These are phyloP conservation scores for Heliconius erato DNA, from an alignment of 2,888 invertebrate genomes.

Conservation along the genomic window DNA sequence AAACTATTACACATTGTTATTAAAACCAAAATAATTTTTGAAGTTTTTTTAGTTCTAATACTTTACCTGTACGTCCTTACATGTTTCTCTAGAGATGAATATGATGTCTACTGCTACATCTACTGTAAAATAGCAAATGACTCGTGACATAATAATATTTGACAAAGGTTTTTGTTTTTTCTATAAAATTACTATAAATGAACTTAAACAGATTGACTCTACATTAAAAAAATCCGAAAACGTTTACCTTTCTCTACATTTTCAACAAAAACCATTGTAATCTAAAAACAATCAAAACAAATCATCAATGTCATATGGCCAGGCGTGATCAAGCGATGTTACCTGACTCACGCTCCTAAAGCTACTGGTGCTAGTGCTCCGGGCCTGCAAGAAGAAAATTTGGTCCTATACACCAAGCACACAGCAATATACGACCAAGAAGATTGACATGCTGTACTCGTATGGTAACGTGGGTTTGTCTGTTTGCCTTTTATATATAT, in stretches of 20 bases:
- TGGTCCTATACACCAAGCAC: conserved; percentile 85
- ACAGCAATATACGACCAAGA: conserved; percentile 77
- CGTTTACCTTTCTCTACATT: conserved; percentile 30
- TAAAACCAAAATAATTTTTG: neutral
- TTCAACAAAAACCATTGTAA: conserved; percentile 70
- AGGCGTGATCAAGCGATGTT: conserved; percentile 82
- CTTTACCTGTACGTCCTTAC: conserved; percentile 61
- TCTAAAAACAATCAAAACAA: conserved; percentile 67
- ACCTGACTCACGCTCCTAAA: conserved; percentile 96
- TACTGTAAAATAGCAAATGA: conserved; percentile 73
- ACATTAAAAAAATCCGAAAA: neutral
- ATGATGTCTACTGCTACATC: conserved; percentile 76
- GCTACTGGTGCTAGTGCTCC: conserved; percentile 95
- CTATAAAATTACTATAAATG: neutral
- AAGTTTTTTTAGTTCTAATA: conserved; percentile 17
- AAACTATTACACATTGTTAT: neutral
- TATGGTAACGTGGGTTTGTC: conserved; percentile 56
- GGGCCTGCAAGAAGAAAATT: conserved; percentile 91
- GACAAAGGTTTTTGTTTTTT: conserved; percentile 64
- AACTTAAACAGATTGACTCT: neutral
- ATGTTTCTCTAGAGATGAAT: conserved; percentile 62
- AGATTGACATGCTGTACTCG: conserved; percentile 76
- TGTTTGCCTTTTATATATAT: neutral
- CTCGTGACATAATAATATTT: conserved; percentile 62
- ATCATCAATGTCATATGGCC: conserved; percentile 66